Evolutionary conservation across 2,888 invertebrate species (phyloP), one percentile per base, ranked within the genome.

Genomic region (Electrophaes corylata): DNA sequence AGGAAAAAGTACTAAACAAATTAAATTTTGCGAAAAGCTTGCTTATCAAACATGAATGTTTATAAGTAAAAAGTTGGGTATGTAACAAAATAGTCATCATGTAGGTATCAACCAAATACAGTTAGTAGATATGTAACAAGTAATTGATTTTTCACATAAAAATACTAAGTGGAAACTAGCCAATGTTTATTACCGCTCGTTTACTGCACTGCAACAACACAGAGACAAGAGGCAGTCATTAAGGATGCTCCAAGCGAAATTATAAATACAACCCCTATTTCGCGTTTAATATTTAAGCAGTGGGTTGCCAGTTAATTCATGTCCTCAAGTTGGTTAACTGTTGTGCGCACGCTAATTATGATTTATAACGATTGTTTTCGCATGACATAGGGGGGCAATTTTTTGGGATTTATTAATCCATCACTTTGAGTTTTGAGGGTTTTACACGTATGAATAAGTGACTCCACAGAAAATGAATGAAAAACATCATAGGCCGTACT

Each of bases 261-360:
- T 67, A 71, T 70, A 66, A 70, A 70, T 69, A 68, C 60, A 69
- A 62, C 54, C 55, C 61, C 54, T 64, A 64, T 67, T 67, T 64
- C 60, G 65, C 70, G 62, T 71, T 73, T 73, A 79, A 77, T 81
- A 78, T 78, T 81, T 75, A 74, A 75, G 66, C 71, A 71, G 69
- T 57, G 73, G 73, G 69, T 62, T 58, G 59, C 59, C 70, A 71
- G 72, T 73, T 78, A 78, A 81, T 81, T 80, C 79, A 79, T 74
- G 72, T 73, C 72, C 69, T 68, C 64, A 76, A 73, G 71, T 79
- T 79, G 64, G 64, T 65, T 68, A 61, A 55, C 69, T 68, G 67
- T 59, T 47, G 57, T 64, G 53, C 61, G 59, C 64, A 50, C 55
- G 64, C 66, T 77, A 73, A 79, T 75, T 75, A 72, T 79, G 73